Base-by-base conservation (phyloP, 2,797 vertebrate genomes). In the Epinephelus malabaricus region DNA sequence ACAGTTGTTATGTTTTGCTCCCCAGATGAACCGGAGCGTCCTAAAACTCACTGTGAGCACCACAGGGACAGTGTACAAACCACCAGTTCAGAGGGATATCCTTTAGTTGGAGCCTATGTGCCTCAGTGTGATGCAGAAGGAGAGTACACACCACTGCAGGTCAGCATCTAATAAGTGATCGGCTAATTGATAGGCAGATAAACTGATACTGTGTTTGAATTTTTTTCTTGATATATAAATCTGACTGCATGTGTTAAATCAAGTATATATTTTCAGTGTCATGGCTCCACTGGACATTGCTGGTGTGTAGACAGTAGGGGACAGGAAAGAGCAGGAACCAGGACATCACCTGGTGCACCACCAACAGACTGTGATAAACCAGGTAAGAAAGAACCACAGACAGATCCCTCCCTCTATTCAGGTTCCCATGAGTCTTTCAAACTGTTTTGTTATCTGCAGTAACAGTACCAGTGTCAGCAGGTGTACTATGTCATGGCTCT, bases 241-340 rank as follows among this genome's bases (percentile, higher is more conserved):
- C 8, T 46, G 21, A 27, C 55, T 51, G 15, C 6, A 30, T 68
- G 7, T 15, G 63, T 30, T 38, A 0, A 23, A 66, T 7, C 3
- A 19, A 12, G 21, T 30, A 15, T 67, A 3, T 62, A 3, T 73
- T n/a, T 47, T 66, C 95, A 97, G 91, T 97, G 97, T 71, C 96
- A 96, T 0, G 8, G 95, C 25, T 94, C 95, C 65, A 94, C 94
- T 0, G 96, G 96, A 71, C 71, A 96, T 81, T 97, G 97, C 86
- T 97, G 97, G 97, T 97, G 97, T 1, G 97, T 98, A 78, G 94
- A 96, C 4, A 79, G 6, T 0, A 69, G 84, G 0, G 97, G 97
- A 23, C 94, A 94, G 50, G 96, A 97, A 87, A 90, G 94, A 65
- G 58, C 87, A 0, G 95, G 96, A 14, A 97, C 96, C 0, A 87